These are phyloP conservation scores for Eupithecia subfuscata DNA, from an alignment of 2,888 invertebrate genomes.

Conservation along the genomic window DNA sequence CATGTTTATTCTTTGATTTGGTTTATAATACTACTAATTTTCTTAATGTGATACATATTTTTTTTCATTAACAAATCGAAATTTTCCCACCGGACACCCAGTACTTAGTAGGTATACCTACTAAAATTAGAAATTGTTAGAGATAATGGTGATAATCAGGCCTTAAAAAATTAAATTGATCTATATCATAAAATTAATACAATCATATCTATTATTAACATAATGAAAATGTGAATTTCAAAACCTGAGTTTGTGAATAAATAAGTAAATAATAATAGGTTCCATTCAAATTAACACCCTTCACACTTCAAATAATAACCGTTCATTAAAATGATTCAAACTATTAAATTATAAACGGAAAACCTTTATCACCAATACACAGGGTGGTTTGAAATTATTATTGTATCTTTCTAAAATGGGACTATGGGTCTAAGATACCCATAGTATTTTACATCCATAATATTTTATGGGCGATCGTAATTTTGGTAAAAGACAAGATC, in stretches of 20 bases:
- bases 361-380: slow-evolving; percentile 4
- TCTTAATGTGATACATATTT: no score
- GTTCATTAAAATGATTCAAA: slow-evolving; percentile 23
- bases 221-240: not conserved
- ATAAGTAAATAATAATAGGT: slow-evolving; percentile 9
- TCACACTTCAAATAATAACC: slow-evolving; percentile 29
- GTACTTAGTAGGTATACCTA: no score
- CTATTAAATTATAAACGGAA: slow-evolving; percentile 12
- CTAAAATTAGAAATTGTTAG: no score
- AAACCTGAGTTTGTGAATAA: not conserved
- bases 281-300: slow-evolving; percentile 29
- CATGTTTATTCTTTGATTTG: no score
- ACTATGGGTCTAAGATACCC: not conserved
- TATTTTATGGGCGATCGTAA: not conserved
- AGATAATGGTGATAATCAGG: no score
- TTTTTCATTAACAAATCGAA: no score
- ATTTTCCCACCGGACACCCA: no score
- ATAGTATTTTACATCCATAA: not conserved
- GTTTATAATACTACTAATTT: no score
- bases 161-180: no score
- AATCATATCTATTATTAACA: not conserved
- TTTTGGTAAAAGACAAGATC: not conserved
- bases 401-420: not conserved
- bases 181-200: not conserved
- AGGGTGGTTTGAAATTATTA: slow-evolving; percentile 1